Base-by-base conservation (phyloP, 2,888 invertebrate species). In the Meloe dianella region DNA sequence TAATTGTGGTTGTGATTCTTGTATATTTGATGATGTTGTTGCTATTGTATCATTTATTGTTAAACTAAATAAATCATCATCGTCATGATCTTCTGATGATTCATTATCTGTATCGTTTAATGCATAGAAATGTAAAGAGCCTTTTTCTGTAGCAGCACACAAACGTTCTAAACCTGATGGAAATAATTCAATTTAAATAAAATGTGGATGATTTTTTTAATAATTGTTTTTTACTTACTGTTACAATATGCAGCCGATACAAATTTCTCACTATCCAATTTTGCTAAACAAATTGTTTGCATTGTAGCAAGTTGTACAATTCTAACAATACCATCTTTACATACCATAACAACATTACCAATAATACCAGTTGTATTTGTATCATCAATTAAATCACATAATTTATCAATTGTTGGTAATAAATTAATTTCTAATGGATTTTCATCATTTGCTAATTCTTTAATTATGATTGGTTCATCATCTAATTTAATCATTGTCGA, bases 211-310 rank as follows among this genome's bases (percentile, higher is more conserved):
- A n/a, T n/a, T n/a, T n/a, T n/a, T n/a, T n/a, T n/a, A n/a, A n/a
- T n/a, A n/a, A n/a, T n/a, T n/a, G n/a, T n/a, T 14, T 12, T 12
- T 3, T 63, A 85, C 87, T 86, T 84, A 85, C 95, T 94, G 66
- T 93, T 92, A 81, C 96, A 96, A 82, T 93, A 96, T 0, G 92
- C 91, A 1, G 92, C 92, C 0, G 95, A 93, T 14, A 93, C 89
- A 79, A 95, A 95, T 77, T 89, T 90, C 57, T 90, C 89, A 47
- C 88, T 87, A 0, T 90, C 89, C 41, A 91, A 87, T 72, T 87
- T 87, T 30, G 92, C 91, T 69, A 89, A 88, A 0, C 91, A 90
- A 7, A 92, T 83, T 5, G 89, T 87, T 72, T 88, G 89, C 71
- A 95, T 87, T 61, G 90, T 90, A n/a, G 88, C 86, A 54, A 95